Percentiles rank a stretch among this genome's conserved stretches.
Conservation (phyloP, 1,140 invertebrate species). For the Heliconius melpomene region DNA sequence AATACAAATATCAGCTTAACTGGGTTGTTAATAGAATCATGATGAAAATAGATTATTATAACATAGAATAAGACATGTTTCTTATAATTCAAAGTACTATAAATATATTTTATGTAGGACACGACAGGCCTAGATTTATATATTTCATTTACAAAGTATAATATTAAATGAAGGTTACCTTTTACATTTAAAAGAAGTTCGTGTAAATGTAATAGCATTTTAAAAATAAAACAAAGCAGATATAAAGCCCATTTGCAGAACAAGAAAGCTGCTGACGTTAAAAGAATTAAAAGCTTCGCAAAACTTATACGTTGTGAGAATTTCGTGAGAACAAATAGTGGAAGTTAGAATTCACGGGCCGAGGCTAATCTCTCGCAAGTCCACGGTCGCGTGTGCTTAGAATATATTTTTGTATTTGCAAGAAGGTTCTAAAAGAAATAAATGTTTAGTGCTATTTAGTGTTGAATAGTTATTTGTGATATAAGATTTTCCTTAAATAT, state of each 20-base stretch:
- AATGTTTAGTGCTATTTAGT: background rate
- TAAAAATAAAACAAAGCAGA: background rate
- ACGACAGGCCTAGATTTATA: no score
- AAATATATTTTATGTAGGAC: no score
- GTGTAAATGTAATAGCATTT: background rate
- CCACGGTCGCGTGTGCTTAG: constrained; percentile 23
- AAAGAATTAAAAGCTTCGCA: constrained; percentile 7
- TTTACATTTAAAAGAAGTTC: background rate
- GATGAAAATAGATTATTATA: no score
- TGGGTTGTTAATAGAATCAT: no score
- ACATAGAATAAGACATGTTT: no score
- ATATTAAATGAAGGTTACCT: background rate
- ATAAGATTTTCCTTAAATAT: no score
- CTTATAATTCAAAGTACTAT: no score
- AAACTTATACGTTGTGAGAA: constrained; percentile 10
- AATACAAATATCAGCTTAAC: no score
- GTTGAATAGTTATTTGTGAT: background rate
- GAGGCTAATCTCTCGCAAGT: constrained; percentile 19
- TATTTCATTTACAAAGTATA: no score
- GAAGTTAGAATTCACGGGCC: constrained; percentile 23
- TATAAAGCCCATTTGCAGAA: background rate
- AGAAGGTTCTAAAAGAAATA: background rate
- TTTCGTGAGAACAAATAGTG: constrained; percentile 23
- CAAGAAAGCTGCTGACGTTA: background rate
- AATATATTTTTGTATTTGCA: constrained; percentile 6